Conservation (phyloP, 2,888 invertebrate genomes). For the Augiades crinisus region DNA sequence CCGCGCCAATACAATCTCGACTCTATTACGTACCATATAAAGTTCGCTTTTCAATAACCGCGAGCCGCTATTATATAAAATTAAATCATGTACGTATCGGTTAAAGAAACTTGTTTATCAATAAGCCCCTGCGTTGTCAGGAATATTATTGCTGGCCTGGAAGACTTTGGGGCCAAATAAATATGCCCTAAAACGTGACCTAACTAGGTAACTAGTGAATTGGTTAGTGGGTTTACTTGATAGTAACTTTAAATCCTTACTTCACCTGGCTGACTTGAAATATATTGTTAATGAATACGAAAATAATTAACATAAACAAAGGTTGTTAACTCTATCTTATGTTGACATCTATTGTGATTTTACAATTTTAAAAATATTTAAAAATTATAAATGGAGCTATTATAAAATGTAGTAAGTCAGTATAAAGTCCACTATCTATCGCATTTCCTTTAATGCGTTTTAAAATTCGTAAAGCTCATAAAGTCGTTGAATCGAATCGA, state of each 20-base stretch:
- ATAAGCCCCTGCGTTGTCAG: slow-evolving; percentile 47
- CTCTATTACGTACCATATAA: slow-evolving; percentile 39
- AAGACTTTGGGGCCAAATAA: slow-evolving; percentile 20
- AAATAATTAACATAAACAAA: too few relatives aligned
- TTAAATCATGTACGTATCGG: slow-evolving; percentile 68
- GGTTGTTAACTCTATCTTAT: too few relatives aligned
- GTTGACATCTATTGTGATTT: too few relatives aligned
- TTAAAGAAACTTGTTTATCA: slow-evolving; percentile 75
- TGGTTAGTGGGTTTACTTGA: not conserved
- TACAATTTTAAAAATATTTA: too few relatives aligned
- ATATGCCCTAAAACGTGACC: not conserved
- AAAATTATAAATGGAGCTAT: too few relatives aligned
- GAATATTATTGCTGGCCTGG: slow-evolving; percentile 25
- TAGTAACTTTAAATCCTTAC: too few relatives aligned
- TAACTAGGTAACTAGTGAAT: not conserved
- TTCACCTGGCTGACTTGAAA: too few relatives aligned
- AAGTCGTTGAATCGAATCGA: slow-evolving; percentile 5
- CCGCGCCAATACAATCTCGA: slow-evolving; percentile 41
- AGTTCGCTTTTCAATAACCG: slow-evolving; percentile 35
- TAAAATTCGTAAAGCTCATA: not conserved
- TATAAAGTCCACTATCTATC: too few relatives aligned
- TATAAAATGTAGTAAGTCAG: too few relatives aligned
- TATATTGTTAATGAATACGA: too few relatives aligned
- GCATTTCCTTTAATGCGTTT: too few relatives aligned
- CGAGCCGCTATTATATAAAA: slow-evolving; percentile 54